Conservation (phyloP, 35 echinoderm and acorn worm genomes). For the Nesometra sesokonis region DNA sequence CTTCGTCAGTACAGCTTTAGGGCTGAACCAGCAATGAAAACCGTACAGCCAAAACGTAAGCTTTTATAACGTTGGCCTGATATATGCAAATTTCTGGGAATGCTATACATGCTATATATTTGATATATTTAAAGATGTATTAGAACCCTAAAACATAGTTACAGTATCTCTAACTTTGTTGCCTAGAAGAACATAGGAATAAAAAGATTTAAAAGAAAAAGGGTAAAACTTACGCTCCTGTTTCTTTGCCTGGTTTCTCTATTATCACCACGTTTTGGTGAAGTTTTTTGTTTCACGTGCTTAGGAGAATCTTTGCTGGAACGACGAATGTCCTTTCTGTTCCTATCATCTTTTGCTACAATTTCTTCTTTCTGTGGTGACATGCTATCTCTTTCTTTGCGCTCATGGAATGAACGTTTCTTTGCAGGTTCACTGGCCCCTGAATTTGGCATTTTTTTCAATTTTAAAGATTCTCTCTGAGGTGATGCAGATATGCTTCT, state of each 20-base stretch:
- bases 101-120: too few relatives aligned
- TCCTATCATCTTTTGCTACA: not conserved
- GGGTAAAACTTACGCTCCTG: not conserved
- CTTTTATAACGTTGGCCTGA: too few relatives aligned
- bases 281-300: too few relatives aligned
- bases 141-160: too few relatives aligned
- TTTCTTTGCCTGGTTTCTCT: not conserved
- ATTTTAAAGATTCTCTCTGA: not conserved
- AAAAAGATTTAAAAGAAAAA: not conserved
- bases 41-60: too few relatives aligned
- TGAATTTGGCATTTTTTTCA: not conserved
- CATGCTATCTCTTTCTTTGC: not conserved
- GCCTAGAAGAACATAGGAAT: too few relatives aligned
- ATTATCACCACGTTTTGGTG: not conserved
- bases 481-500: constrained; percentile 10
- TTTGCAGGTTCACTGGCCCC: not conserved
- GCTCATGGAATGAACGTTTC: not conserved
- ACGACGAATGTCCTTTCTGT: not conserved
- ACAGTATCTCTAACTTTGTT: too few relatives aligned
- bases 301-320: not conserved
- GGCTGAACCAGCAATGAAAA: too few relatives aligned
- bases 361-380: not conserved
- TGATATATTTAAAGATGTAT: too few relatives aligned
- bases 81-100: too few relatives aligned
- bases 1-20: too few relatives aligned